These are phyloP conservation scores for Nephrotoma flavescens DNA, from an alignment of 2,888 invertebrate species.

Conservation along the genomic window DNA sequence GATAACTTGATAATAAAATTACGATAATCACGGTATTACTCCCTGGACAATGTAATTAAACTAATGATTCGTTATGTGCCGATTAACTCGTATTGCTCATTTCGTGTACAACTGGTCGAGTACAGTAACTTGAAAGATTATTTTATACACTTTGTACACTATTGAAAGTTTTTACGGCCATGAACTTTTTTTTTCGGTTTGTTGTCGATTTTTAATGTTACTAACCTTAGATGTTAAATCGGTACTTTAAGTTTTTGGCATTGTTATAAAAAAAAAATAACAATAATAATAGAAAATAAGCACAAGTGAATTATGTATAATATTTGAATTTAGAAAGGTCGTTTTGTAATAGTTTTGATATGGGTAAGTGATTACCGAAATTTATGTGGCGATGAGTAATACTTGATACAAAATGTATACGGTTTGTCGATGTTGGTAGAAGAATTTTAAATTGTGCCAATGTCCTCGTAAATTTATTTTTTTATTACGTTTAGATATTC, in stretches of 20 bases:
- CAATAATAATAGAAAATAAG: background rate
- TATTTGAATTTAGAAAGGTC: background rate
- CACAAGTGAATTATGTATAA: background rate
- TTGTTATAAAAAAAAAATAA: background rate
- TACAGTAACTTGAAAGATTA: background rate
- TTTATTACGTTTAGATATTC: too few relatives aligned
- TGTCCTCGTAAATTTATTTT: too few relatives aligned
- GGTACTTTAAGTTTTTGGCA: background rate
- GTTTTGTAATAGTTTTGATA: background rate
- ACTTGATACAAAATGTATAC: background rate
- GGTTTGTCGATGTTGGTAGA: background rate
- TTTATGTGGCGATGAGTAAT: background rate
- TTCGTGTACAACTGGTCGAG: background rate
- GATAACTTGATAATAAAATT: background rate
- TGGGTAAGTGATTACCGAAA: background rate
- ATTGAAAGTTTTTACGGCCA: background rate
- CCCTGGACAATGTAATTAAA: too few relatives aligned
- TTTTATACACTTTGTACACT: background rate
- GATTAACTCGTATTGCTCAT: too few relatives aligned
- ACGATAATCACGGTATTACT: too few relatives aligned
- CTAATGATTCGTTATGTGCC: too few relatives aligned
- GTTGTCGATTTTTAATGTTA: background rate
- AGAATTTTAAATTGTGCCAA: too few relatives aligned
- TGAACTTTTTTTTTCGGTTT: background rate
- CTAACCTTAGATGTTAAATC: background rate